Evolutionary conservation across 2,888 invertebrate genomes (phyloP), one percentile per base, ranked within the genome.

Genomic region (Trichacis sp.): DNA sequence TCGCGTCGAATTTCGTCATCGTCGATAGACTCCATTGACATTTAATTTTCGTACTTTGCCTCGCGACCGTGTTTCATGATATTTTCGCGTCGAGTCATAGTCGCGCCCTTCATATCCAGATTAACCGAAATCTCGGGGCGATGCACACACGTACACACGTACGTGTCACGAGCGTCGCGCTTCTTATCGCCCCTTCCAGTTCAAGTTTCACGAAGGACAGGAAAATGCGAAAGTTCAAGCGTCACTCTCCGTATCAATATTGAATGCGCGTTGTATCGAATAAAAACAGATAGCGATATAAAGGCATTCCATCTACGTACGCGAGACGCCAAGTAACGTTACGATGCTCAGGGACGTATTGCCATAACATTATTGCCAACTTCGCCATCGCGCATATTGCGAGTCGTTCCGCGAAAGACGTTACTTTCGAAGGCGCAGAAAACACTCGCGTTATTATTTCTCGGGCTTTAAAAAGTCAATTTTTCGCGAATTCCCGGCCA

Each of bases 311-410:
- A 29, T 61, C 55, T 47, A 46, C 46, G 45, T 49, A 42, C n/a
- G 24, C 20, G 54, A 58, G 58, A 53, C 30, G 51, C 54, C 45
- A 64, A 64, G 58, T 58, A 19, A 17, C 42, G 38, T 20, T 43
- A 38, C 42, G 46, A 64, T 64, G 42, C 42, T 51, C 43, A 42
- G 55, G 48, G 64, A 54, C 58, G 36, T 55, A 48, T 58, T 57
- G n/a, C 58, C 64, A 51, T 48, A 59, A 55, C 42, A 51, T 36
- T 50, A 59, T 64, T 59, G 58, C 58, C n/a, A 54, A 64, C 51
- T 55, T 59, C 14, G 50, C 24, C 40, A 40, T 38, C 15, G 38
- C 40, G 50, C 15, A 43, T 54, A 64, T 50, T 36, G 53, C 51
- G 48, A 43, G 49, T 60, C 54, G 24, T 33, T 49, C 40, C 56